These are phyloP conservation scores for Nannoperca australis DNA, from an alignment of 2,797 vertebrate genomes.

Conservation along the genomic window DNA sequence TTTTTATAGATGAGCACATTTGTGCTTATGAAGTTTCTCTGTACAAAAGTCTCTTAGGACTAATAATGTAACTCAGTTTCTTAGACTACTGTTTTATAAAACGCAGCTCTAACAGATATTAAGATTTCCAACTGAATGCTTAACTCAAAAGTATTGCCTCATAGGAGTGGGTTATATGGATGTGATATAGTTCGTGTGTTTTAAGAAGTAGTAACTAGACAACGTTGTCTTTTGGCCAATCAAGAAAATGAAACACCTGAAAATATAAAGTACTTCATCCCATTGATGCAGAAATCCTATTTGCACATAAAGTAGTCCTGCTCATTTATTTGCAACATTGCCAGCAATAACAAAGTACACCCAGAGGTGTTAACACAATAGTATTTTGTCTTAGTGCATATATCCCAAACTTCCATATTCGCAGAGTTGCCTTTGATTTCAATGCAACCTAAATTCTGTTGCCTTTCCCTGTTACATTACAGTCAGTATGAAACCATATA, in stretches of 20 bases:
- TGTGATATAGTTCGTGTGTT: too few relatives aligned
- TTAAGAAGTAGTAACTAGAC: not conserved
- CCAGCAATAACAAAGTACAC: not conserved
- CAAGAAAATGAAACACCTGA: not conserved
- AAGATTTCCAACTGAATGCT: too few relatives aligned
- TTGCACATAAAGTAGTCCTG: not conserved
- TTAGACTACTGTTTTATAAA: too few relatives aligned
- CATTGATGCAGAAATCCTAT: not conserved
- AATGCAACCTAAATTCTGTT: not conserved
- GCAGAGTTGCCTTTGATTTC: not conserved
- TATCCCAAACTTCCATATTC: too few relatives aligned
- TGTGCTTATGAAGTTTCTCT: too few relatives aligned
- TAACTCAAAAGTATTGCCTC: not conserved
- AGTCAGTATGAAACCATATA: not conserved
- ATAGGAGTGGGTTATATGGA: not conserved
- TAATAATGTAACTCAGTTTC: too few relatives aligned
- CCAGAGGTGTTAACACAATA: not conserved
- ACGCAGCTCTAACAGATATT: too few relatives aligned
- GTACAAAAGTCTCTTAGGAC: too few relatives aligned
- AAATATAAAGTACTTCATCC: not conserved
- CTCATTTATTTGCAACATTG: not conserved
- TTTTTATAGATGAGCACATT: too few relatives aligned
- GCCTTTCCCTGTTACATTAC: not conserved
- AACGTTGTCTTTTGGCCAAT: not conserved
- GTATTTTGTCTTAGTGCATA: not conserved